Evolutionary conservation across 1,140 invertebrate species (phyloP).

Genomic region (Olivierus martensii): DNA sequence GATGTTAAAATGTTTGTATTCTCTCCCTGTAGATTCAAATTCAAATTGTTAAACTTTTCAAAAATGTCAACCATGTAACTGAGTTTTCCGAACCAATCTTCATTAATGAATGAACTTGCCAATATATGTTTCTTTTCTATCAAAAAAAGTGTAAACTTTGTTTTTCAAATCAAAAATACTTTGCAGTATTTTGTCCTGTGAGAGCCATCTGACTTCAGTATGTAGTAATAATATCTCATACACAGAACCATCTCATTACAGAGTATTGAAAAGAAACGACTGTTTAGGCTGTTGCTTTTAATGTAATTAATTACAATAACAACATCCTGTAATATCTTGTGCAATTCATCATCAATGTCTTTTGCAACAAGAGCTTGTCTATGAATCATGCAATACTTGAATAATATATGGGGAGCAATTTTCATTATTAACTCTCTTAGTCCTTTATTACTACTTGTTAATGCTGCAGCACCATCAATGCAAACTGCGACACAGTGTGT

Average conservation of each 20-base stretch:
- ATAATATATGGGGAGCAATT: background rate
- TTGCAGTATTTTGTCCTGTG: no score
- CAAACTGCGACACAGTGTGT: background rate
- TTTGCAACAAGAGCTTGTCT: background rate
- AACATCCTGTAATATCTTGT: background rate
- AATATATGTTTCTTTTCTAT: no score
- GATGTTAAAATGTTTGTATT: background rate
- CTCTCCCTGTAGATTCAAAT: background rate
- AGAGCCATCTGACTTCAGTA: no score
- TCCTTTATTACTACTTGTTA: background rate
- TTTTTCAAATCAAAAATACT: no score
- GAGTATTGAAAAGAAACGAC: no score
- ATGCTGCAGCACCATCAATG: background rate
- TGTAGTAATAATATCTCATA: no score
- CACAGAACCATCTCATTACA: no score
- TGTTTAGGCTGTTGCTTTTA: background rate
- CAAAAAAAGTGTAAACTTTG: no score
- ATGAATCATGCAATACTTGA: background rate
- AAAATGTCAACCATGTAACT: no score
- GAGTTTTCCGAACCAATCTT: no score
- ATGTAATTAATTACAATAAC: constrained; percentile 1
- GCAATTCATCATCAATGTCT: constrained; percentile 1
- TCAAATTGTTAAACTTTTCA: no score
- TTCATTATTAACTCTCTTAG: constrained; percentile 1
- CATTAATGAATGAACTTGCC: no score